Percentiles rank a stretch among this genome's conserved stretches.
These are phyloP conservation scores for Ceuthmochares aereus DNA, from an alignment of 2,113 vertebrate species.

Conservation along the genomic window DNA sequence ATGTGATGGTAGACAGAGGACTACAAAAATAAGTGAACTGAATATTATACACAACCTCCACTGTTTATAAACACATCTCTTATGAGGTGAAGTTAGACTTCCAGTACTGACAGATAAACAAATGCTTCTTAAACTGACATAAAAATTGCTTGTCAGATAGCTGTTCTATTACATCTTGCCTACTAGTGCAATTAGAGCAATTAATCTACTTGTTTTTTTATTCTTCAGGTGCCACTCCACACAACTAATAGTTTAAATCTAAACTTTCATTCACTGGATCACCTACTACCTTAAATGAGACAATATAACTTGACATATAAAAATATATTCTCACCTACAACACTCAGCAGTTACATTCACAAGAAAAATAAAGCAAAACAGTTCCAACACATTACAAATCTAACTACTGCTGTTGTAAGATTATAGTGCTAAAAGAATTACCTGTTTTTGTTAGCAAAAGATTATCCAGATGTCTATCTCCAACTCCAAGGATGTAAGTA, in stretches of 20 bases:
- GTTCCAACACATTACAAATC: neutral
- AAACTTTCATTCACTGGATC: neutral
- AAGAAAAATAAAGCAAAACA: neutral
- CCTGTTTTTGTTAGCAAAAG: constrained; percentile 95
- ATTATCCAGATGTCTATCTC: constrained; percentile 97
- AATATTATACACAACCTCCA: neutral
- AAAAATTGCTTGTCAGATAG: neutral
- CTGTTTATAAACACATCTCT: neutral
- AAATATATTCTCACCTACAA: neutral
- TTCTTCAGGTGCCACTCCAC: neutral
- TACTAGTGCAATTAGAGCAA: neutral
- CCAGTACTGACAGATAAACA: neutral
- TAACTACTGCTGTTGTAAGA: neutral
- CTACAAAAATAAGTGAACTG: neutral
- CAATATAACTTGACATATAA: neutral
- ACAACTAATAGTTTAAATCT: neutral
- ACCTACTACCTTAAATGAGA: neutral
- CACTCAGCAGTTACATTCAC: neutral
- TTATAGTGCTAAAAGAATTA: constrained; percentile 44
- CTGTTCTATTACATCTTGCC: neutral
- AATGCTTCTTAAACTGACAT: neutral
- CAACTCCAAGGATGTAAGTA: constrained; percentile 97
- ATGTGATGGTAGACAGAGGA: neutral
- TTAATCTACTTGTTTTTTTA: neutral
- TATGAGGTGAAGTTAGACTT: neutral